Percentiles rank a stretch among this genome's conserved stretches.
Conservation (phyloP, 2,797 vertebrate species). For the Aulostomus chinensis region DNA sequence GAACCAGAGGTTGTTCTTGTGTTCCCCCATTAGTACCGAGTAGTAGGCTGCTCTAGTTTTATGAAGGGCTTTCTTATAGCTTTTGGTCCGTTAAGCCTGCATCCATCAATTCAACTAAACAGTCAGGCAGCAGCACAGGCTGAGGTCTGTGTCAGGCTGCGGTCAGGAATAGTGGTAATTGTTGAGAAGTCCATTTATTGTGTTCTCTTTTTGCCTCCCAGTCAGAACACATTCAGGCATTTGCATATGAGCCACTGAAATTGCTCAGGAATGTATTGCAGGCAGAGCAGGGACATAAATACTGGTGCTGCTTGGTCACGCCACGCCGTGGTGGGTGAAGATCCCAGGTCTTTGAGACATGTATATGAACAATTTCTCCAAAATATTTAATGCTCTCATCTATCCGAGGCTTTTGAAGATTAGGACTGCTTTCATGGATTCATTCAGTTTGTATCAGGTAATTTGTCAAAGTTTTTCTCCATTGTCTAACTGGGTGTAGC, state of each 20-base stretch:
- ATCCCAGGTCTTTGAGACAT: slow-evolving; percentile 27
- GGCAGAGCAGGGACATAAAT: slow-evolving; percentile 22
- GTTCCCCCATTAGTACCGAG: no score
- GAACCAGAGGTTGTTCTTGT: no score
- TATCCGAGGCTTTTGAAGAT: slow-evolving; percentile 46
- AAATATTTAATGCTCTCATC: slow-evolving; percentile 18
- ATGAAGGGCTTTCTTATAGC: no score
- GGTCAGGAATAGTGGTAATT: slow-evolving; percentile 73
- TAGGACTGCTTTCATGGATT: slow-evolving; percentile 58
- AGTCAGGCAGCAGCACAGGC: slow-evolving; percentile 53
- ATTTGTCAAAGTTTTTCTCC: slow-evolving; percentile 69
- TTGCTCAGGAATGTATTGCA: slow-evolving; percentile 70
- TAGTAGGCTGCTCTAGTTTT: no score
- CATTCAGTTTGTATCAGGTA: slow-evolving; percentile 54
- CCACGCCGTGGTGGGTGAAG: no score
- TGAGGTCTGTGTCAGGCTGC: slow-evolving; percentile 55
- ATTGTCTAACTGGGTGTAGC: slow-evolving; percentile 52
- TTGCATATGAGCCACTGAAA: slow-evolving; percentile 72
- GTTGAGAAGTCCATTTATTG: slow-evolving; percentile 80
- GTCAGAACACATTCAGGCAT: slow-evolving; percentile 78
- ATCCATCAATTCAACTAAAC: no score
- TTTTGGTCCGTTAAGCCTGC: no score
- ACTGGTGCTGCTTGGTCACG: slow-evolving; percentile 19
- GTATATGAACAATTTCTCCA: slow-evolving; percentile 17
- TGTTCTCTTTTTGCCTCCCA: slow-evolving; percentile 75